Base-by-base conservation (phyloP, 2,888 invertebrate species). In the Parasteatoda lunata region DNA sequence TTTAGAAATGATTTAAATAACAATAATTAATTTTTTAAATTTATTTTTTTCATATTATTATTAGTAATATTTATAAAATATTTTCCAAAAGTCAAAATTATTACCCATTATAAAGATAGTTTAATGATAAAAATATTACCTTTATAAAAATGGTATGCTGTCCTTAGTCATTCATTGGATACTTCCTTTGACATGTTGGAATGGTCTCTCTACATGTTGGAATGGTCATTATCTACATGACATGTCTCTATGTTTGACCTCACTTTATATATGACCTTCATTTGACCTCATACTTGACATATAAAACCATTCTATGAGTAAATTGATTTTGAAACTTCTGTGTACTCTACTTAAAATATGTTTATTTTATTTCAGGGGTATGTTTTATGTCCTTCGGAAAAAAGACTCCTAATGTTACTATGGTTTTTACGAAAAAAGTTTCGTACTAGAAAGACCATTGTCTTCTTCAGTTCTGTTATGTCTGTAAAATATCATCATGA, bases 391-490 rank as follows among this genome's bases (percentile, higher is more conserved):
- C 97, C 98, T 3, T 96, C 98, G 64, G 99, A 98, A 90, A 98
- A 97, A 92, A 94, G 98, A 88, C 95, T 99, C 92, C 94, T 98
- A 88, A 94, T 99, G 13, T 94, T 99, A 15, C 99, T 98, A 92
- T 98, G 98, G 89, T 99, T 99, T 93, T 93, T 99, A 15, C 98
- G 98, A 93, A 98, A 97, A 93, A 98, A 98, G 91, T 98, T 98
- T 91, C 94, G 95, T 76, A 96, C 96, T 93, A 98, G 97, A 94
- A 96, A 98, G 83, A 96, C 98, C 95, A 94, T 94, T 94, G 98
- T 99, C 3, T 99, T 99, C 93, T 96, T 99, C 92, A 98, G 97
- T 81, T 97, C 98, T 0, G 99, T 99, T 92, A 96, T 97, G 95
- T 96, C 98, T 8, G 99, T 99, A 64, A 98, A 98, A 92, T 99